phyloP scores from a whole-genome alignment of 2,113 vertebrate species.

The Platichthys flesus region DNA sequence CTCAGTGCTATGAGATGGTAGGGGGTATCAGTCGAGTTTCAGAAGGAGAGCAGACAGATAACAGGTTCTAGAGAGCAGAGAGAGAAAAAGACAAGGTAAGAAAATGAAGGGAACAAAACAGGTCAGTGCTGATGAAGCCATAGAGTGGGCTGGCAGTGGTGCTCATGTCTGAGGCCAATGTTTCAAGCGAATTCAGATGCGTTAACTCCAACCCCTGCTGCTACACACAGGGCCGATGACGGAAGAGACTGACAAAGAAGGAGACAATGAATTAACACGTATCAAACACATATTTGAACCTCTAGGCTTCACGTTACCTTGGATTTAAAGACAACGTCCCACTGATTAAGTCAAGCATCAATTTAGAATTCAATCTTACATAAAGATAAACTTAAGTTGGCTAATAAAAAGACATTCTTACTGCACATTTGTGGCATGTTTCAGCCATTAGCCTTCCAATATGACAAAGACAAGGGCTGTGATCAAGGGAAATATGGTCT shows the following conservation, averaged over 20 bases:
- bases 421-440: slow-evolving; percentile 19
- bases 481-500: slow-evolving; percentile 49
- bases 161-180: slow-evolving; percentile 1
- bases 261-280: too few relatives aligned
- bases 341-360: background rate
- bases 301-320: background rate
- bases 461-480: slow-evolving; percentile 20
- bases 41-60: background rate
- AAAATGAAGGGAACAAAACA: slow-evolving; percentile 15
- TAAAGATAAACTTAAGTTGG: background rate
- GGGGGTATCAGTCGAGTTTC: background rate
- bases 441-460: slow-evolving; percentile 11
- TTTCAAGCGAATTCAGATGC: background rate
- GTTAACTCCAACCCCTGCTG: background rate
- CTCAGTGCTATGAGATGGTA: too few relatives aligned
- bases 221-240: background rate
- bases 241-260: too few relatives aligned
- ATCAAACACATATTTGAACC: background rate
- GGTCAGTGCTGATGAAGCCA: background rate
- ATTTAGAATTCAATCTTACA: slow-evolving; percentile 40
- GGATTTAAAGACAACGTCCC: slow-evolving; percentile 1
- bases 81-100: background rate
- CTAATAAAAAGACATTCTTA: background rate
- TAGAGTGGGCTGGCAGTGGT: slow-evolving; percentile 24
- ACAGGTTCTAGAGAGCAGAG: background rate